phyloP scores from a whole-genome alignment of 2,888 invertebrate genomes.

The Teinopalpus imperialis region DNA sequence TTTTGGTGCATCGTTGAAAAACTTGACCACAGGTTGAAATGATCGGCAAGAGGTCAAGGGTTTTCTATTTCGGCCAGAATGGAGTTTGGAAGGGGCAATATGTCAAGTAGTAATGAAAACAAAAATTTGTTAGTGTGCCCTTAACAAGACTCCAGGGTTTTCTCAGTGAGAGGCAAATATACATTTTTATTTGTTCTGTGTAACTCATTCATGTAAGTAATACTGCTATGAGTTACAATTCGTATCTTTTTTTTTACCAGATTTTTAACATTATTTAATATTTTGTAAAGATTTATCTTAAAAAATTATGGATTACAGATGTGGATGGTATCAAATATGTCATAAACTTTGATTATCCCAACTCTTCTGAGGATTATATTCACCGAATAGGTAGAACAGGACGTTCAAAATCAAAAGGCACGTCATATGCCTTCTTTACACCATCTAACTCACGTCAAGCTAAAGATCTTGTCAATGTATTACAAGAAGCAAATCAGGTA shows the following conservation, averaged over 20 bases:
- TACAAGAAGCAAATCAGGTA: constrained; percentile 94
- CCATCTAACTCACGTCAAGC: constrained; percentile 93
- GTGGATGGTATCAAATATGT: constrained; percentile 98
- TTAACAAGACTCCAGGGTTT: constrained; percentile 74
- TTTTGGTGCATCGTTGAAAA: constrained; percentile 77
- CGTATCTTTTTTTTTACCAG: constrained; percentile 32
- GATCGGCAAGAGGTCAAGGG: constrained; percentile 78
- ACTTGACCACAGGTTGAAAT: constrained; percentile 75
- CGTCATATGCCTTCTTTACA: constrained; percentile 97
- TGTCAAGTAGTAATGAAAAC: constrained; percentile 43
- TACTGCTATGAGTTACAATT: constrained; percentile 67
- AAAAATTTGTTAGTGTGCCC: constrained; percentile 48
- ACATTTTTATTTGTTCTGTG: constrained; percentile 63
- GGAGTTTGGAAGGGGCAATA: constrained; percentile 72
- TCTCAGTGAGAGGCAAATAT: constrained; percentile 79
- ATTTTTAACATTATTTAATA: constrained; percentile 37
- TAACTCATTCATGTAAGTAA: constrained; percentile 80
- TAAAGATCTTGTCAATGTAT: constrained; percentile 92
- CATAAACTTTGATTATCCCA: constrained; percentile 97
- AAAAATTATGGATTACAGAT: constrained; percentile 83
- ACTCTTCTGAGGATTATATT: constrained; percentile 97
- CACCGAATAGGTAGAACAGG: constrained; percentile 97
- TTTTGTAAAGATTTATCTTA: constrained; percentile 32
- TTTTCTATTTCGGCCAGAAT: constrained; percentile 79
- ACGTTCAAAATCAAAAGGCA: constrained; percentile 92